These are phyloP conservation scores for Melinaea marsaeus DNA, from an alignment of 2,888 invertebrate genomes.

Conservation along the genomic window DNA sequence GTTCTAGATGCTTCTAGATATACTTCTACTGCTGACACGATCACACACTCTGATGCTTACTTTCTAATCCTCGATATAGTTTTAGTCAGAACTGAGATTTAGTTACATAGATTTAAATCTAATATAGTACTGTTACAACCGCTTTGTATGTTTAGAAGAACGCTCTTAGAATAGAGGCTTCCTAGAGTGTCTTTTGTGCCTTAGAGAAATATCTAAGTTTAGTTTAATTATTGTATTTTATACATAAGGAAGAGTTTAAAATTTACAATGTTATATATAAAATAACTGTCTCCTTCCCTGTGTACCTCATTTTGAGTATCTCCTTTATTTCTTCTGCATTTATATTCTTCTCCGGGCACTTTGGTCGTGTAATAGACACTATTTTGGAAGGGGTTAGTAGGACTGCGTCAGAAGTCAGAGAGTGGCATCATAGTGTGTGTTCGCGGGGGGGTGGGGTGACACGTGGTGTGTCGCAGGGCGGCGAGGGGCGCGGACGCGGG, in stretches of 20 bases:
- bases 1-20: constrained; percentile 55
- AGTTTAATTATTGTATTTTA: not conserved
- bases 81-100: constrained; percentile 31
- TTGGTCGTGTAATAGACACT: not conserved
- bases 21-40: constrained; percentile 46
- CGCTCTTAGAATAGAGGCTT: not conserved
- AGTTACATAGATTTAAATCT: too few relatives aligned
- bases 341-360: too few relatives aligned
- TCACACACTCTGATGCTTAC: constrained; percentile 61
- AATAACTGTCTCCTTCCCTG: not conserved
- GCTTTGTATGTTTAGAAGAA: too few relatives aligned
- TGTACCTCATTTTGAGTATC: too few relatives aligned
- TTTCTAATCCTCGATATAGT: constrained; percentile 4
- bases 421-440: constrained; percentile 36
- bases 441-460: constrained; percentile 40
- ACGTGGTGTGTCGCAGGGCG: constrained; percentile 49
- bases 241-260: not conserved
- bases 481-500: constrained; percentile 56
- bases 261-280: too few relatives aligned
- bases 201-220: not conserved
- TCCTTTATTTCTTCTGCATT: too few relatives aligned
- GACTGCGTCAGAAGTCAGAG: constrained; percentile 12
- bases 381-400: not conserved
- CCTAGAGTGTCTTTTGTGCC: not conserved
- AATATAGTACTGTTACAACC: too few relatives aligned